Evolutionary conservation across 1,140 invertebrate species (phyloP), one percentile per base, ranked within the genome.

Genomic region (Popillia japonica): DNA sequence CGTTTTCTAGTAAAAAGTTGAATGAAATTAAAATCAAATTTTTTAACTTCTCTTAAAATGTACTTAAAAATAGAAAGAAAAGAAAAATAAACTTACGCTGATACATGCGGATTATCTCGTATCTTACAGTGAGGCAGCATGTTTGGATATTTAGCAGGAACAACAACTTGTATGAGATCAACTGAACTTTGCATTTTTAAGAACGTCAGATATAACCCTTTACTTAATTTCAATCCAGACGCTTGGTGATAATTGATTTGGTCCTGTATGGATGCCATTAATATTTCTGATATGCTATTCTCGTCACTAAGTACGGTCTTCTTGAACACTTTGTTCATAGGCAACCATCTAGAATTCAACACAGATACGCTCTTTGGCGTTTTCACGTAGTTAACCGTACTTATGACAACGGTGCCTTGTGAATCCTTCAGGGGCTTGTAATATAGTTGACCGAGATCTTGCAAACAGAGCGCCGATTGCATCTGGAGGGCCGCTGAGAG

Each of bases 141-240:
- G 87, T 98, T 99, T 9, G 98, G 98, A 0, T 94, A 92, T 84
- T 96, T 94, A 41, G 94, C 90, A 0, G 96, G 95, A 17, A 98
- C 97, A 1, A 99, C 92, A n/a, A 99, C 93, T 83, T 96, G 93
- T 42, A 99, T 95, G 3, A 96, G 91, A 86, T 99, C 97, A 73
- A 99, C 95, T 6, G 96, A 97, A 82, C 95, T 98, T 83, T 97
- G 95, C 89, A 99, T 93, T 86, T 99, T 98, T 61, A 99, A 88
- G 87, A 98, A 99, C 20, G 96, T 96, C 78, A 99, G 88, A 87
- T 99, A 99, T 6, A 99, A 89, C 0, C 98, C 98, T 73, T 92
- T 92, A 0, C 91, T 90, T 20, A 99, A 86, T 79, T 93, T 93
- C 59, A 95, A 92, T 78, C 92, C 90, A 77, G 95, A 96, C 11